phyloP scores from a whole-genome alignment of 2,113 vertebrate genomes.

The Sylvietta virens region DNA sequence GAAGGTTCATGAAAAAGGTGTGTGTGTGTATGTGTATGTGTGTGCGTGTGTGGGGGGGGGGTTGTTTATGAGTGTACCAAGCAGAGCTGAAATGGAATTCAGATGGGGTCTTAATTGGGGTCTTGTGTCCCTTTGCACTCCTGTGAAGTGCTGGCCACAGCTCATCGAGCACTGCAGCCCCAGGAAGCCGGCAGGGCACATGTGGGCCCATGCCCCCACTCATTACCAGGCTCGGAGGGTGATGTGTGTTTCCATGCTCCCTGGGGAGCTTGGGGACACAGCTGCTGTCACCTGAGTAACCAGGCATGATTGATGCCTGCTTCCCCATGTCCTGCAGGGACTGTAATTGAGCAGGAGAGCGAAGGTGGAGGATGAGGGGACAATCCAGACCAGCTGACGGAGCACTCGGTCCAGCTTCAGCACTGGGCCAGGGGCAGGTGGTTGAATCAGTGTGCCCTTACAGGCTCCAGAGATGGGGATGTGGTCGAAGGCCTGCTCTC shows the following conservation, averaged over 20 bases:
- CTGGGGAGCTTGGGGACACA: neutral
- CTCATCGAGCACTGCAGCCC: neutral
- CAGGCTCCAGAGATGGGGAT: neutral
- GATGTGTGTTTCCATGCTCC: neutral
- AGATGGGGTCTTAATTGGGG: constrained; percentile 7
- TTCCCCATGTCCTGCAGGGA: neutral
- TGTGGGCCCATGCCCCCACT: accelerated
- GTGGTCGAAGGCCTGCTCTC: accelerated
- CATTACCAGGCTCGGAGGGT: neutral
- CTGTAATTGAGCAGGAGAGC: neutral
- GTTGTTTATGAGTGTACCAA: too few relatives aligned
- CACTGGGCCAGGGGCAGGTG: accelerated
- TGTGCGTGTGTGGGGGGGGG: accelerated
- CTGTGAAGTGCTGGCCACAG: neutral
- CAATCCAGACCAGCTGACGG: neutral
- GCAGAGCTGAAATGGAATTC: neutral
- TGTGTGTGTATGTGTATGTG: accelerated
- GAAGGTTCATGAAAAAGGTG: neutral
- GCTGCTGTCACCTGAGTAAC: constrained; percentile 62
- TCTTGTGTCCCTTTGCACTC: neutral
- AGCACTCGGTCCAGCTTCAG: neutral
- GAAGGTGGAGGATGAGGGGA: neutral
- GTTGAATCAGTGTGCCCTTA: neutral
- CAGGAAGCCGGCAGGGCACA: neutral
- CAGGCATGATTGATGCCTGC: neutral